These are phyloP conservation scores for Tinamus major DNA, from an alignment of 2,797 vertebrate genomes.

Conservation along the genomic window DNA sequence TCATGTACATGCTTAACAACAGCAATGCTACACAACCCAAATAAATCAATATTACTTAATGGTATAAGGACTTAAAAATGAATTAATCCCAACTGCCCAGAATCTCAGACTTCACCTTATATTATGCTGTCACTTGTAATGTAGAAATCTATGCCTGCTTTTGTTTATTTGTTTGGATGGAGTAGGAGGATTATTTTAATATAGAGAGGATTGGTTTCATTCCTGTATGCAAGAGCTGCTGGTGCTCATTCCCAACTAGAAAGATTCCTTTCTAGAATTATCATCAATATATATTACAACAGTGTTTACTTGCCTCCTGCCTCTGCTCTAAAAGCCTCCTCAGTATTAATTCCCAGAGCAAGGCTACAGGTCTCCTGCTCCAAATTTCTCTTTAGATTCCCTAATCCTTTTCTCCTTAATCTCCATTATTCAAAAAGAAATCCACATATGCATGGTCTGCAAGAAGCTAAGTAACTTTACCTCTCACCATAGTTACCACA, in stretches of 20 bases:
- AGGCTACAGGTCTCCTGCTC: constrained; percentile 67
- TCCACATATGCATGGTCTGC: constrained; percentile 46
- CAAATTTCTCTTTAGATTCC: constrained; percentile 61
- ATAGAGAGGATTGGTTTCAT: constrained; percentile 45
- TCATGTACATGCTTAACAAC: background rate
- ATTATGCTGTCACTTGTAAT: background rate
- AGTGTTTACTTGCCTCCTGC: constrained; percentile 43
- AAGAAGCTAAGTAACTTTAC: constrained; percentile 72
- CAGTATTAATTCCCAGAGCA: constrained; percentile 46
- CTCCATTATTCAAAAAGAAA: constrained; percentile 48
- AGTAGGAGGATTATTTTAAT: constrained; percentile 52
- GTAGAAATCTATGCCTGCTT: background rate
- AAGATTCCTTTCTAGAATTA: constrained; percentile 67
- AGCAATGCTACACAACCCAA: background rate
- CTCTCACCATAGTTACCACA: constrained; percentile 75
- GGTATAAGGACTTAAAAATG: background rate
- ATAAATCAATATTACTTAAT: background rate
- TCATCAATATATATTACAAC: constrained; percentile 42
- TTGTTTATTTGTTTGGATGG: constrained; percentile 20
- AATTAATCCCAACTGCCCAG: background rate
- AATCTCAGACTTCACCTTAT: constrained; percentile 31
- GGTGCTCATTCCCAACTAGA: constrained; percentile 42
- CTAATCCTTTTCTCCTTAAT: constrained; percentile 68
- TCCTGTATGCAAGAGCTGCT: constrained; percentile 22
- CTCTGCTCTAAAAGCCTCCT: constrained; percentile 54